Evolutionary conservation across 2,888 invertebrate species (phyloP).

Genomic region (Chloromyia formosa): DNA sequence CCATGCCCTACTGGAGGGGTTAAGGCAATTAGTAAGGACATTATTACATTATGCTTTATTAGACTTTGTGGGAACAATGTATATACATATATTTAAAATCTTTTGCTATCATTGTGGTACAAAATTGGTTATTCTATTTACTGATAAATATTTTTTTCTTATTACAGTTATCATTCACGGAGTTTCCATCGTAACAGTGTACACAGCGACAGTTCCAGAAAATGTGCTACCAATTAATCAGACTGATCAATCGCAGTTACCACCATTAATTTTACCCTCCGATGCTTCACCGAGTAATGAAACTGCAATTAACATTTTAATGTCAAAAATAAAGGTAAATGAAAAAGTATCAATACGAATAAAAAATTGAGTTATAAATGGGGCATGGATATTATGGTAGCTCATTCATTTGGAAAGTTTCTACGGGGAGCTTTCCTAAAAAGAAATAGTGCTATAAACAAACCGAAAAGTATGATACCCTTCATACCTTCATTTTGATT

Average conservation of each 20-base stretch:
- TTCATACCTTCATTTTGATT: too few species aligned
- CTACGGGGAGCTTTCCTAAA: background rate
- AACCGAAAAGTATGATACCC: too few species aligned
- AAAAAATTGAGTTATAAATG: too few species aligned
- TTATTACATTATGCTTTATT: too few species aligned
- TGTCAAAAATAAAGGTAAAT: slow-evolving; percentile 33
- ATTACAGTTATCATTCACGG: slow-evolving; percentile 20
- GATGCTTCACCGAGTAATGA: slow-evolving; percentile 47
- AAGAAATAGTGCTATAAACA: too few species aligned
- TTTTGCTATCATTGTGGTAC: too few species aligned
- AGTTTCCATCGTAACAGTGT: background rate
- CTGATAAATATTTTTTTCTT: background rate
- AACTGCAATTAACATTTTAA: slow-evolving; percentile 50
- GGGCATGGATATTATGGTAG: background rate
- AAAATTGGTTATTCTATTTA: too few species aligned
- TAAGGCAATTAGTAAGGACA: too few species aligned
- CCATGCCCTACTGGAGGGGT: too few species aligned
- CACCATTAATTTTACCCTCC: slow-evolving; percentile 47
- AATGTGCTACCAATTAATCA: background rate
- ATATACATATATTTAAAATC: too few species aligned
- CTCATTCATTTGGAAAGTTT: background rate
- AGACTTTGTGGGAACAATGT: too few species aligned
- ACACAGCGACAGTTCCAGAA: slow-evolving; percentile 6
- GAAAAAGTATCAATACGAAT: background rate
- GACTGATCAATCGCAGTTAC: slow-evolving; percentile 8